Evolutionary conservation across 92 coral and sea anemone genomes (phyloP), one percentile per base, ranked within the genome.

Genomic region (Phenganax marumi): DNA sequence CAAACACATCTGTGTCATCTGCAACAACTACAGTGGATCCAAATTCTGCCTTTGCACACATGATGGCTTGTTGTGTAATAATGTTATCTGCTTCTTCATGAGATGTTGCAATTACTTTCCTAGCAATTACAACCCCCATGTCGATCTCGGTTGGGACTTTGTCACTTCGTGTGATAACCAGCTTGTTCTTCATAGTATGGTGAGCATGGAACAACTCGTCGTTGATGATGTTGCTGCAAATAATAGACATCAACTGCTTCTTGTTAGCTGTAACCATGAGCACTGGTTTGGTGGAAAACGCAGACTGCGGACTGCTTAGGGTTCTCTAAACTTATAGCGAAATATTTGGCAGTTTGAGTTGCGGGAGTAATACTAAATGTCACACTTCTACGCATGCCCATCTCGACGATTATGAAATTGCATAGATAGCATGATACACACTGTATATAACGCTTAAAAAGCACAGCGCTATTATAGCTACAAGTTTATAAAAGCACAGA

Each of bases 1-100:
- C 64, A 71, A 88, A 90, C 71, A 90, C 91, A 79, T 90, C 86
- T 70, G 93, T 90, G 78, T 90, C 86, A 51, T 90, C 91, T 25
- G 93, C 91, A 55, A 85, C 84, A 85, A 90, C 88, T 69, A 60
- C 63, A n/a, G 68, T 74, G 19, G 91, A 50, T 68, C 87, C 81
- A 24, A 87, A 72, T 25, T 85, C 55, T 72, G 77, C 85, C 65
- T 85, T 86, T 57, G 90, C 91, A 58, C 91, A n/a, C 90, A 85
- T 82, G 79, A 86, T 68, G 51, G 91, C 93, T 79, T 90, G 91
- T 57, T 88, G 91, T 26, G 57, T 86, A 24, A 80, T 89, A 83
- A 88, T 85, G 73, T 85, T 89, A 64, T 88, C 91, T 8, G 90
- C 91, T 75, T 88, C 91, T 60, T 91, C 84, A 51, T 86, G 90